These are phyloP conservation scores for Amorpha juglandis DNA, from an alignment of 2,888 invertebrate genomes.

Conservation along the genomic window DNA sequence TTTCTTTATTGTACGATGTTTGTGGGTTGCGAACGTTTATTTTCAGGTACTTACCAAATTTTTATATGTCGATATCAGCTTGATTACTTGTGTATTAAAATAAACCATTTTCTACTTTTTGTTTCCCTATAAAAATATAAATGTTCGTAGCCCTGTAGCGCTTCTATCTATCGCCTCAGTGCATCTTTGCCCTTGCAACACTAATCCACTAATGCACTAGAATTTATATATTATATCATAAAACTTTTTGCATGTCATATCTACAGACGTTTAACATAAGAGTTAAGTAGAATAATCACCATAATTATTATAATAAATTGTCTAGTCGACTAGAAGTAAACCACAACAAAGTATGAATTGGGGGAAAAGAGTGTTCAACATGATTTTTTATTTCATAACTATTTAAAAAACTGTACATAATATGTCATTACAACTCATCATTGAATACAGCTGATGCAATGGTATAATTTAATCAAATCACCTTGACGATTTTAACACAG, in stretches of 20 bases:
- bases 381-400: background rate
- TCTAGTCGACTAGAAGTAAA: too few relatives aligned
- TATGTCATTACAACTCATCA: background rate
- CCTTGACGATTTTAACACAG: constrained; percentile 64
- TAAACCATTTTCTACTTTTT: background rate
- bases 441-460: background rate
- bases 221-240: constrained; percentile 14
- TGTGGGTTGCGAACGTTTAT: constrained; percentile 7
- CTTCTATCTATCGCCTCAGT: constrained; percentile 52
- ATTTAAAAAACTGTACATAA: constrained; percentile 11
- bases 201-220: constrained; percentile 53
- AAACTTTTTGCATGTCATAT: constrained; percentile 4
- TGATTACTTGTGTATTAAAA: too few relatives aligned
- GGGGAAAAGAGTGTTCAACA: background rate
- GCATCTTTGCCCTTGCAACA: constrained; percentile 43
- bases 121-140: constrained; percentile 3
- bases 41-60: background rate
- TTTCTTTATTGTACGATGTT: constrained; percentile 49
- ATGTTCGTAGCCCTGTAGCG: constrained; percentile 38
- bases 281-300: background rate
- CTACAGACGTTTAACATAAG: background rate
- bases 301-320: background rate
- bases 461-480: background rate
- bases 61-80: background rate
- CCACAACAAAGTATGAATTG: background rate